A percentile compares a stretch with the other conserved stretches of the same genome.
These are phyloP conservation scores for Sinodicranocentrus sp. DNA, from an alignment of 2,888 invertebrate species.

Conservation along the genomic window DNA sequence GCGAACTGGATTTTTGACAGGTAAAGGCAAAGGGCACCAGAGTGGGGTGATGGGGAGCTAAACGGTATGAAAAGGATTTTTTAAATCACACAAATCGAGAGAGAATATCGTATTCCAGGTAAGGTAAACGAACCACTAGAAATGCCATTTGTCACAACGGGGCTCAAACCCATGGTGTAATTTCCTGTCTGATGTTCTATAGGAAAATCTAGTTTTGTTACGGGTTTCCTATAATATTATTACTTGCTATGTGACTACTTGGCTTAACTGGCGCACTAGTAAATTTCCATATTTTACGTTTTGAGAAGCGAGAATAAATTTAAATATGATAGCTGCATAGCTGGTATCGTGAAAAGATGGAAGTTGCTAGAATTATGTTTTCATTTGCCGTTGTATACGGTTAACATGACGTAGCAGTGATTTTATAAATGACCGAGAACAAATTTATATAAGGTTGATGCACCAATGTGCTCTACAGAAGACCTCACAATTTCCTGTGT, in stretches of 20 bases:
- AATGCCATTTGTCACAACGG: conserved; percentile 64
- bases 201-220: conserved; percentile 28
- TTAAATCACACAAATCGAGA: not conserved
- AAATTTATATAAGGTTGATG: too few species aligned
- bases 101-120: conserved; percentile 13
- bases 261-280: not conserved
- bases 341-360: too few species aligned
- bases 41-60: too few species aligned
- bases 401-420: too few species aligned
- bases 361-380: too few species aligned
- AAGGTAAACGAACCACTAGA: conserved; percentile 55
- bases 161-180: conserved; percentile 47
- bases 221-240: conserved; percentile 31
- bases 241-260: not conserved
- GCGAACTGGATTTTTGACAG: conserved; percentile 47
- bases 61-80: too few species aligned
- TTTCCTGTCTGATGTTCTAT: conserved; percentile 52
- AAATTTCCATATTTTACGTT: conserved; percentile 28
- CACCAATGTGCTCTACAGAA: too few species aligned
- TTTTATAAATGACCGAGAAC: too few species aligned
- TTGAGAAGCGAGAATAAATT: conserved; percentile 25
- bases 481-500: conserved; percentile 49
- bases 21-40: too few species aligned
- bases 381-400: too few species aligned
- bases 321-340: too few species aligned